phyloP scores from a whole-genome alignment of 92 coral and sea anemone species.

The Zoanthus sociatus region DNA sequence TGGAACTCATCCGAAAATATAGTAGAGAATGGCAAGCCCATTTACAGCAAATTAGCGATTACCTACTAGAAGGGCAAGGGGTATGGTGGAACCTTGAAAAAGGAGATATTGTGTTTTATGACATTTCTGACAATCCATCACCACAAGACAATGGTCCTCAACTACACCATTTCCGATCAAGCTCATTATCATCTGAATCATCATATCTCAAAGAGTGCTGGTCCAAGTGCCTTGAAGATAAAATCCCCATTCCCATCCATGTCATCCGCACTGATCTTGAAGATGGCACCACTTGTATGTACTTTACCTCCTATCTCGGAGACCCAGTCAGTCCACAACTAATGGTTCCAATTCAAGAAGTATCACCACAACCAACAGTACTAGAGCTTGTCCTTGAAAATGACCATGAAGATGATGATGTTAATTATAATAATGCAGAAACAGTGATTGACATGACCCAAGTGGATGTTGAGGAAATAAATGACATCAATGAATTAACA shows the following conservation, averaged over 20 bases:
- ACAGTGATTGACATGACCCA: slow-evolving; percentile 42
- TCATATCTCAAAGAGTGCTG: slow-evolving; percentile 34
- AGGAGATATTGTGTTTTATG: slow-evolving; percentile 18
- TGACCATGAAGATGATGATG: background rate
- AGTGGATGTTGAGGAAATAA: slow-evolving; percentile 13
- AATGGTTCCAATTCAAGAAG: slow-evolving; percentile 9
- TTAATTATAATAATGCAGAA: background rate
- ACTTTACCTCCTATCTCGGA: slow-evolving; percentile 31
- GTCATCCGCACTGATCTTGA: slow-evolving; percentile 39
- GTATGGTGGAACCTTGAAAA: slow-evolving; percentile 8
- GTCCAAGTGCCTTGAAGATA: slow-evolving; percentile 34
- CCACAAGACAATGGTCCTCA: background rate
- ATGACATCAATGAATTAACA: slow-evolving; percentile 12
- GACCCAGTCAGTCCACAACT: slow-evolving; percentile 16
- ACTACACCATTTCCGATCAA: slow-evolving; percentile 1
- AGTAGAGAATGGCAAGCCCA: slow-evolving; percentile 10
- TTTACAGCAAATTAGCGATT: background rate
- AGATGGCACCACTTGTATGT: slow-evolving; percentile 32
- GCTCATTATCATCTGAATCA: slow-evolving; percentile 22
- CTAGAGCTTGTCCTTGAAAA: slow-evolving; percentile 18
- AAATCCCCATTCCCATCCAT: slow-evolving; percentile 27
- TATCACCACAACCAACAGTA: slow-evolving; percentile 10
- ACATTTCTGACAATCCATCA: background rate
- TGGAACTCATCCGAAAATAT: background rate
- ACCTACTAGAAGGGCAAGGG: slow-evolving; percentile 14